These are phyloP conservation scores for Patella vulgata DNA, from an alignment of 1,140 invertebrate genomes.

Conservation along the genomic window DNA sequence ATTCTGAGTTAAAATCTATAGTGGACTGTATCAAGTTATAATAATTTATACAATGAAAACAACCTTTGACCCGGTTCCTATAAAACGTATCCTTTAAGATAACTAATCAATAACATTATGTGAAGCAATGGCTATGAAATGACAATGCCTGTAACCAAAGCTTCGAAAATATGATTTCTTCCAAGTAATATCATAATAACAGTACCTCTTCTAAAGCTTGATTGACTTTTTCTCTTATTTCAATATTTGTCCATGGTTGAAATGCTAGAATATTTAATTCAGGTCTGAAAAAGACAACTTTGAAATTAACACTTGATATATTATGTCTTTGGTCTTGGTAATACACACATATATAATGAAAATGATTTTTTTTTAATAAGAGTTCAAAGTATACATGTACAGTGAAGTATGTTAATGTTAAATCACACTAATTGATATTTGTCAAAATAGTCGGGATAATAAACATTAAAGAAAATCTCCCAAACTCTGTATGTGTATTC, in stretches of 20 bases:
- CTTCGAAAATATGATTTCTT: no score
- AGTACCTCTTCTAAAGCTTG: constrained; percentile 77
- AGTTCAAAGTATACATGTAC: neutral
- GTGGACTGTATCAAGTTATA: no score
- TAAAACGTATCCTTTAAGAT: no score
- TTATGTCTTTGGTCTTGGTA: neutral
- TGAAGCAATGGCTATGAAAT: no score
- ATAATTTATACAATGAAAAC: no score
- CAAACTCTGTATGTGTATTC: neutral
- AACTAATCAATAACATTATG: no score
- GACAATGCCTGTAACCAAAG: no score
- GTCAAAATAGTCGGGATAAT: neutral
- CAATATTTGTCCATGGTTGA: constrained; percentile 75
- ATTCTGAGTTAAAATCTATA: no score
- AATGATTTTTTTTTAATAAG: neutral
- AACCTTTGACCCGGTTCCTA: no score
- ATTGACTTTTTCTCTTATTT: constrained; percentile 75
- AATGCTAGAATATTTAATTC: constrained; percentile 66
- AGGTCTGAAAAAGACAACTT: constrained; percentile 51
- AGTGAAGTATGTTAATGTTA: neutral
- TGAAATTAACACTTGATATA: neutral
- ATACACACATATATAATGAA: neutral
- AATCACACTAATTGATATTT: neutral
- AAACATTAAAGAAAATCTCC: neutral
- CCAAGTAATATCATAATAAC: no score